Conservation (phyloP, 2,888 invertebrate species). For the Melitaea athalia region DNA sequence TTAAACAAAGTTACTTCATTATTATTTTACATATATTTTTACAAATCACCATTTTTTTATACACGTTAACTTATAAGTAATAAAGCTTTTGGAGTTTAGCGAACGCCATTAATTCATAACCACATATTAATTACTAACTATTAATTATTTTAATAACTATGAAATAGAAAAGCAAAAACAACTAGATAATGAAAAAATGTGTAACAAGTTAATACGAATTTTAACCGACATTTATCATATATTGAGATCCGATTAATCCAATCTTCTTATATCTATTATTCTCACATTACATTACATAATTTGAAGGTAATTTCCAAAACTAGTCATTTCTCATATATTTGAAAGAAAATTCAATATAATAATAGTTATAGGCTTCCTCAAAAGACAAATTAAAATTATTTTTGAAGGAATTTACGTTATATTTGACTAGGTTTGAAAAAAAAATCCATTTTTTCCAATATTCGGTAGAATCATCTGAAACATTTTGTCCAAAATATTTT, state of each 20-base stretch:
- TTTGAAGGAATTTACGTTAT: too few species aligned
- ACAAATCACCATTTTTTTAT: slow-evolving; percentile 24
- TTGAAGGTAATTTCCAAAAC: too few species aligned
- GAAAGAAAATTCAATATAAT: neutral
- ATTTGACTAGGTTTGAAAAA: too few species aligned
- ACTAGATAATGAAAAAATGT: neutral
- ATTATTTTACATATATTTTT: slow-evolving; percentile 23
- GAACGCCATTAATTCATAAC: slow-evolving; percentile 31
- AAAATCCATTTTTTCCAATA: too few species aligned
- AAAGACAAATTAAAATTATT: too few species aligned
- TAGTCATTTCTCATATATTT: too few species aligned
- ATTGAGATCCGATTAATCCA: slow-evolving; percentile 14
- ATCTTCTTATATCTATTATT: slow-evolving; percentile 7
- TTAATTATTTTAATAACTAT: slow-evolving; percentile 13
- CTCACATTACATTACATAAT: slow-evolving; percentile 1
- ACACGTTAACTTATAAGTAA: slow-evolving; percentile 41
- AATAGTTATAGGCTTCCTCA: neutral
- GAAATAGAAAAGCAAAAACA: slow-evolving; percentile 31
- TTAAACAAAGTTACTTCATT: slow-evolving; percentile 16
- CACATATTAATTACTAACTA: slow-evolving; percentile 12
- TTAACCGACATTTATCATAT: neutral
- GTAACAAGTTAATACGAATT: slow-evolving; percentile 8
- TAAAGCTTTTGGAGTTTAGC: slow-evolving; percentile 48
- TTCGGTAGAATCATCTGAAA: too few species aligned
- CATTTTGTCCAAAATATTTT: too few species aligned